Percentiles rank a stretch among this genome's conserved stretches.
These are phyloP conservation scores for Archips xylosteana DNA, from an alignment of 2,888 invertebrate genomes.

Conservation along the genomic window DNA sequence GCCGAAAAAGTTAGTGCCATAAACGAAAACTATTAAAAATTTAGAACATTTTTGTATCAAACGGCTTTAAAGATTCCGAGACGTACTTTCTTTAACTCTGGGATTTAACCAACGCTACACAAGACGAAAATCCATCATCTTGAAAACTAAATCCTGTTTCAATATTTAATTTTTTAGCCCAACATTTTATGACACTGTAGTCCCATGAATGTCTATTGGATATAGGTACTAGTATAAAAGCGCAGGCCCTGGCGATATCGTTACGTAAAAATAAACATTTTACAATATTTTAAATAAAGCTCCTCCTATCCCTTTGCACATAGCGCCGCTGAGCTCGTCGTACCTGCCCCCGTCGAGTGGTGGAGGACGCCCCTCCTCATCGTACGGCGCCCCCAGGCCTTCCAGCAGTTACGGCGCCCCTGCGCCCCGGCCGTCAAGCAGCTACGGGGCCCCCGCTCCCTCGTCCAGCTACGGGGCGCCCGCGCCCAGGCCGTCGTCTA, in stretches of 20 bases:
- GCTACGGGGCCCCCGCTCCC: conserved; percentile 71
- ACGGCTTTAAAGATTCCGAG: too few species aligned
- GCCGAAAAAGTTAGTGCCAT: too few species aligned
- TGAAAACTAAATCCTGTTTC: too few species aligned
- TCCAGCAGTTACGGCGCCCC: conserved; percentile 60
- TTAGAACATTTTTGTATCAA: too few species aligned
- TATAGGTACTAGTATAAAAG: conserved; percentile 9
- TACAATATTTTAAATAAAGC: conserved; percentile 45
- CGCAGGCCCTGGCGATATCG: conserved; percentile 27
- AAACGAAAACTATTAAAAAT: too few species aligned
- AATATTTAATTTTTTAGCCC: too few species aligned
- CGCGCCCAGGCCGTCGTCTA: conserved; percentile 54
- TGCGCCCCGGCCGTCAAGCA: conserved; percentile 63
- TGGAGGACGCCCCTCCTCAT: conserved; percentile 73
- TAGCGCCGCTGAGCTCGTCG: conserved; percentile 85
- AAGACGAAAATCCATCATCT: too few species aligned
- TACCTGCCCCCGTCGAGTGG: conserved; percentile 86
- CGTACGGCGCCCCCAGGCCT: conserved; percentile 70
- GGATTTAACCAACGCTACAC: too few species aligned
- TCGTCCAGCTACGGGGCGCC: conserved; percentile 74
- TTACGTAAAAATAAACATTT: conserved; percentile 27
- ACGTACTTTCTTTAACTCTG: too few species aligned
- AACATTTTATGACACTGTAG: not conserved
- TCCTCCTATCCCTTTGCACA: conserved; percentile 56
- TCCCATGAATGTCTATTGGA: not conserved